Conservation (phyloP, 37 sponge, comb jelly and placozoan genomes). For the Ianthella basta region DNA sequence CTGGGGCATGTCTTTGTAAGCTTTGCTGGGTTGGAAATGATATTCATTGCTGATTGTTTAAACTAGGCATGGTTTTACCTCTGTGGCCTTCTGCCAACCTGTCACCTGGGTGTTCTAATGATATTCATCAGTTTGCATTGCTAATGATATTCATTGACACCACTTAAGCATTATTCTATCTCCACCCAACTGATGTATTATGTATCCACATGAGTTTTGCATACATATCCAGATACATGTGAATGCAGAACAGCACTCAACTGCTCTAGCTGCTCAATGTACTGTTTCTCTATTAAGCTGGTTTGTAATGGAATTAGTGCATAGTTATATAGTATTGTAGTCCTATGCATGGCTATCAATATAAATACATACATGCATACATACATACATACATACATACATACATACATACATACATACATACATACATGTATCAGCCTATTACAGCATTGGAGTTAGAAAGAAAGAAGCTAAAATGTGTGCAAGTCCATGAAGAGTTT, state of each 20-base stretch:
- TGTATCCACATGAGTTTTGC: too few relatives aligned
- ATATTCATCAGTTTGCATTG: not conserved
- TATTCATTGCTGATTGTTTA: conserved; percentile 5
- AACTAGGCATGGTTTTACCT: conserved; percentile 11
- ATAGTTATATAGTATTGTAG: not conserved
- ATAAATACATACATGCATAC: not conserved
- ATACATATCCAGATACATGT: not conserved
- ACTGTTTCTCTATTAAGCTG: not conserved
- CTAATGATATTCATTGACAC: too few relatives aligned
- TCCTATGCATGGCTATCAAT: not conserved
- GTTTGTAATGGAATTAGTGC: not conserved
- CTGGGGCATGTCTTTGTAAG: not conserved
- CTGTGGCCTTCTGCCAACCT: conserved; percentile 15
- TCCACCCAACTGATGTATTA: too few relatives aligned
- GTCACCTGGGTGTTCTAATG: conserved; percentile 15
- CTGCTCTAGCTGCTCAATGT: not conserved
- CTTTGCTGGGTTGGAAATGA: not conserved
- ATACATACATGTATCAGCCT: not conserved
- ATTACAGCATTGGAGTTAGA: too few relatives aligned
- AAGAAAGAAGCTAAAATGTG: too few relatives aligned
- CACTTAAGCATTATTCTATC: too few relatives aligned
- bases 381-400: not conserved
- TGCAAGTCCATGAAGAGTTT: too few relatives aligned
- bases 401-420: conserved; percentile 13
- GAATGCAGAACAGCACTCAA: not conserved